A percentile compares a stretch with the other conserved stretches of the same genome.
These are phyloP conservation scores for Psittacus erithacus DNA, from an alignment of 2,113 vertebrate genomes.

Conservation along the genomic window DNA sequence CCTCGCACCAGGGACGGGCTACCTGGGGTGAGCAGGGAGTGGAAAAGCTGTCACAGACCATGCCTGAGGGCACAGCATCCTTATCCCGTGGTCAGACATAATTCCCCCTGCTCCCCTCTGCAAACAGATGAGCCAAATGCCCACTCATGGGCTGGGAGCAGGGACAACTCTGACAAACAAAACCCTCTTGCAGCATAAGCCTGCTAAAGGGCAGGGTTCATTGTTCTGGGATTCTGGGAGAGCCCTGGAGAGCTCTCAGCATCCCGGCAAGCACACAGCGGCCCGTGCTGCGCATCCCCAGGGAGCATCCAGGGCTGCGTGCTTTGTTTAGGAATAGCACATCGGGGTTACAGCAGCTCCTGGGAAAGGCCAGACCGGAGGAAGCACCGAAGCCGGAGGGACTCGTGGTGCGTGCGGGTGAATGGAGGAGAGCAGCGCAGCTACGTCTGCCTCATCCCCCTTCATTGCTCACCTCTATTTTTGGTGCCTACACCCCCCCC, in stretches of 20 bases:
- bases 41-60: not conserved
- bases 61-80: not conserved
- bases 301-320: not conserved
- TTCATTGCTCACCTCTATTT: slow-evolving; percentile 52
- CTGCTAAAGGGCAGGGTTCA: not conserved
- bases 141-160: not conserved
- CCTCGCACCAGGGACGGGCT: rapidly evolving
- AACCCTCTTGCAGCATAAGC: not conserved
- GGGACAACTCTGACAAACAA: not conserved
- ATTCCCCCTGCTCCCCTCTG: not conserved
- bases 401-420: not conserved
- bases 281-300: not conserved
- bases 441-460: not conserved
- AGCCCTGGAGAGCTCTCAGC: not conserved
- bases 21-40: not conserved
- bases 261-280: not conserved
- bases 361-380: slow-evolving; percentile 56
- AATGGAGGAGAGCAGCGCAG: not conserved
- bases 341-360: slow-evolving; percentile 4
- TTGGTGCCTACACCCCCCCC: not conserved
- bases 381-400: not conserved
- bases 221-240: not conserved
- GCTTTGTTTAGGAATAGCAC: slow-evolving; percentile 33
- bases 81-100: not conserved
- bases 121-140: not conserved